Evolutionary conservation across 2,113 vertebrate genomes (phyloP).

Genomic region (Menura novaehollandiae): DNA sequence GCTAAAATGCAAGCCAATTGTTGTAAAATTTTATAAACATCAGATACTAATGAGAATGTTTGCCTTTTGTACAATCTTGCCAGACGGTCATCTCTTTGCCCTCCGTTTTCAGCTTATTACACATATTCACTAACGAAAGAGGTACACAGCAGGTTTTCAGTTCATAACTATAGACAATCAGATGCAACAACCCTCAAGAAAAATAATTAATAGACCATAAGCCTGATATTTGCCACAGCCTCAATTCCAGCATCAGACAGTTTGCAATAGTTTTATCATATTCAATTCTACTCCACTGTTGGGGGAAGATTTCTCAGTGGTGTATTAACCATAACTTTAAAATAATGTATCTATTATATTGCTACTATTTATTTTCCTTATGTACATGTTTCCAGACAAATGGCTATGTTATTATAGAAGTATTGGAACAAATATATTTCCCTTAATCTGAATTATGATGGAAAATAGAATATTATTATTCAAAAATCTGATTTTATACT

Average conservation of each 20-base stretch:
- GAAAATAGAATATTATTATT: not conserved
- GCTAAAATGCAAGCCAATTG: slow-evolving; percentile 11
- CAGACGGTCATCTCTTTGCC: not conserved
- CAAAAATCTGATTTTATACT: not conserved
- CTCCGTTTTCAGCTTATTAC: not conserved
- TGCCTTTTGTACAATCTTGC: not conserved
- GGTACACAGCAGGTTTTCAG: not conserved
- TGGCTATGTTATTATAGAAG: not conserved
- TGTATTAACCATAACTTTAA: not conserved
- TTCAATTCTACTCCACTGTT: not conserved
- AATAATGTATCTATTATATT: not conserved
- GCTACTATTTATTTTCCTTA: not conserved
- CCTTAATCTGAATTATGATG: not conserved
- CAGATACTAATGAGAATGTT: not conserved
- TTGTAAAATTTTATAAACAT: not conserved
- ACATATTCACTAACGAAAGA: not conserved
- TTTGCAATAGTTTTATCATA: not conserved
- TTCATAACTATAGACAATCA: not conserved
- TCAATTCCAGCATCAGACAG: not conserved
- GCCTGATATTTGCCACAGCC: not conserved
- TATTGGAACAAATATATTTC: not conserved
- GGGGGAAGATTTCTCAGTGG: not conserved
- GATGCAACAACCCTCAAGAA: not conserved
- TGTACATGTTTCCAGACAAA: not conserved
- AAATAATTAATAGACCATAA: not conserved